phyloP scores from a whole-genome alignment of 2,888 invertebrate species.

The Eupithecia exiguata region DNA sequence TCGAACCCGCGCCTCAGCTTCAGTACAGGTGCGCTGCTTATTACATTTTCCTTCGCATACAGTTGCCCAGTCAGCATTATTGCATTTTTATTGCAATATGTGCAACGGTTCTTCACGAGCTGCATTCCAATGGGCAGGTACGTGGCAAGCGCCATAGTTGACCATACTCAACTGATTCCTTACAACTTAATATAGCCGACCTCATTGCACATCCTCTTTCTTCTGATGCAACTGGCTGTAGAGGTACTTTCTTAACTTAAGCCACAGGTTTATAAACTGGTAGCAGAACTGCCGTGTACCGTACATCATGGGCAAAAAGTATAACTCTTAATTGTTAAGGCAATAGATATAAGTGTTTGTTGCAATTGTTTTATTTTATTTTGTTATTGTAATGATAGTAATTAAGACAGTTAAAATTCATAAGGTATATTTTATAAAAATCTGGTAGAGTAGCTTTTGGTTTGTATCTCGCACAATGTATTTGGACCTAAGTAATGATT shows the following conservation, averaged over 20 bases:
- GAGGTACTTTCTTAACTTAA: not conserved
- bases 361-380: no score
- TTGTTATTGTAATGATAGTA: no score
- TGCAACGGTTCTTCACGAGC: constrained; percentile 35
- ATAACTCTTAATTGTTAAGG: not conserved
- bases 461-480: not conserved
- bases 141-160: constrained; percentile 43
- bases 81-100: constrained; percentile 32
- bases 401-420: no score
- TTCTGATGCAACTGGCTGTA: constrained; percentile 7
- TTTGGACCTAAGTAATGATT: no score
- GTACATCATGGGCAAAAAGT: not conserved
- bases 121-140: constrained; percentile 39
- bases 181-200: constrained; percentile 34
- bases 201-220: constrained; percentile 25
- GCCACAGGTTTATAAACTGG: not conserved
- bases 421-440: not conserved
- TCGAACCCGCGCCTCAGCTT: no score
- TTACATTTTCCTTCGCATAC: not conserved
- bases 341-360: no score
- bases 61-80: not conserved
- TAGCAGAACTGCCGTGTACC: not conserved
- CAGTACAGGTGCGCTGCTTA: no score
- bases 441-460: not conserved
- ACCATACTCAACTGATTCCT: constrained; percentile 38